A percentile compares a stretch with the other conserved stretches of the same genome.
These are phyloP conservation scores for Allygus modestus DNA, from an alignment of 2,888 invertebrate species.

Conservation along the genomic window DNA sequence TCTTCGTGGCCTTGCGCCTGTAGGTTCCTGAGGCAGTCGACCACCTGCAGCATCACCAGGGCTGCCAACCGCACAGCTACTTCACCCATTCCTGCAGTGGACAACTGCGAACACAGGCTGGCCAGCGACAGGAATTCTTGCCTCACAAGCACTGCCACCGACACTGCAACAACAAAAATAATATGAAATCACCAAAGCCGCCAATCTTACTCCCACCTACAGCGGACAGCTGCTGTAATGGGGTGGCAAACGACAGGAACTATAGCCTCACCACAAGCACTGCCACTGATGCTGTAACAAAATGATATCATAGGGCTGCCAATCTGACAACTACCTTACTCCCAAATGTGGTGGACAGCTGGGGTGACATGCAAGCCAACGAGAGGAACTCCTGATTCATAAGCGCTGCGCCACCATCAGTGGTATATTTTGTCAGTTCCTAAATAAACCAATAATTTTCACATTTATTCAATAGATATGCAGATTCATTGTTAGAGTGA, in stretches of 20 bases:
- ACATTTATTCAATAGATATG: no score
- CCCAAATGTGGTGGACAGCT: slow-evolving; percentile 66
- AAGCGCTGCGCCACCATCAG: no score
- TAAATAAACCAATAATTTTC: no score
- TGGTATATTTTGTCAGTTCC: no score
- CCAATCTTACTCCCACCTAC: no score
- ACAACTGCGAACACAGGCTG: slow-evolving; percentile 75
- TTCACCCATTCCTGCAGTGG: slow-evolving; percentile 73
- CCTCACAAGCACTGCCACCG: slow-evolving; percentile 85
- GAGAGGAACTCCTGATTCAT: slow-evolving; percentile 87
- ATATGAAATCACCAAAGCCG: no score
- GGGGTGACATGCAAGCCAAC: slow-evolving; percentile 79
- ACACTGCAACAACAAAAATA: slow-evolving; percentile 78
- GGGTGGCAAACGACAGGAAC: no score
- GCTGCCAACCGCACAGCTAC: slow-evolving; percentile 81
- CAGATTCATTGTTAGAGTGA: no score
- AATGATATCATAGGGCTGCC: no score
- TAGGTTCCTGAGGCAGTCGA: slow-evolving; percentile 88
- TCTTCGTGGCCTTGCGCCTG: slow-evolving; percentile 92
- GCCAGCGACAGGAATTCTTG: slow-evolving; percentile 87
- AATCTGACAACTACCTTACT: slow-evolving; percentile 78
- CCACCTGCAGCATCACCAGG: slow-evolving; percentile 88
- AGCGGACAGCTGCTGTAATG: no score
- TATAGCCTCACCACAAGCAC: no score
- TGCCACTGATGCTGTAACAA: no score